These are phyloP conservation scores for Sinosuthora webbiana DNA, from an alignment of 2,113 vertebrate genomes.

Conservation along the genomic window DNA sequence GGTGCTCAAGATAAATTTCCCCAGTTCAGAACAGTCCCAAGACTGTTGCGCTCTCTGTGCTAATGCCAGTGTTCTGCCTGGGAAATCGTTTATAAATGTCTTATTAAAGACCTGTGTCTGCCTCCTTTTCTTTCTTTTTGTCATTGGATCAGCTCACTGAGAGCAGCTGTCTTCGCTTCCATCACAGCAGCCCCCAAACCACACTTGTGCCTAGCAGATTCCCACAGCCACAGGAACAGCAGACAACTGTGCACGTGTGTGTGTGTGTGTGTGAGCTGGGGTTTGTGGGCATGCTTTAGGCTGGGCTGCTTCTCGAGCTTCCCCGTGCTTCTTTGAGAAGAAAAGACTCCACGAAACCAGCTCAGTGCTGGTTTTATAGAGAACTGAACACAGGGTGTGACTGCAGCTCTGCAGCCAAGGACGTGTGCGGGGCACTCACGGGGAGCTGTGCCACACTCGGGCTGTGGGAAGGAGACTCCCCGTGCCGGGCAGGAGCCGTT, in stretches of 20 bases:
- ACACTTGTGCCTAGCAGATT: neutral
- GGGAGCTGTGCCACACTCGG: fast-evolving
- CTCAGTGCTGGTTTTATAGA: neutral
- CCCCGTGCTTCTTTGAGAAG: neutral
- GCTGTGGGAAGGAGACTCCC: neutral
- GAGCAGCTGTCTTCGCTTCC: slow-evolving; percentile 51
- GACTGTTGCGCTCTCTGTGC: neutral
- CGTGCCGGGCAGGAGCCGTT: fast-evolving
- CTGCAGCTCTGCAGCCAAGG: neutral
- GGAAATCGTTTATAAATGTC: slow-evolving; percentile 43
- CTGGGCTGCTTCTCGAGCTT: neutral
- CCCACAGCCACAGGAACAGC: neutral
- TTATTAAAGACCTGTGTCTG: slow-evolving; percentile 37
- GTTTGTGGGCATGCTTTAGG: neutral
- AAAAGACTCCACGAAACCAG: neutral
- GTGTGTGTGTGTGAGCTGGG: neutral
- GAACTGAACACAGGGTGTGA: neutral
- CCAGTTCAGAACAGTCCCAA: neutral
- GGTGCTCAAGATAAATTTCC: slow-evolving; percentile 10
- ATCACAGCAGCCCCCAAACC: neutral
- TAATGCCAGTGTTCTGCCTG: slow-evolving; percentile 6
- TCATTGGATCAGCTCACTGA: slow-evolving; percentile 30
- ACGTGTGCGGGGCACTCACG: fast-evolving
- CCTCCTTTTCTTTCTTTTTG: slow-evolving; percentile 46
- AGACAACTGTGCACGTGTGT: neutral